Evolutionary conservation across 2,888 invertebrate species (phyloP), one percentile per base, ranked within the genome.

Genomic region (Ectemnius continuus): DNA sequence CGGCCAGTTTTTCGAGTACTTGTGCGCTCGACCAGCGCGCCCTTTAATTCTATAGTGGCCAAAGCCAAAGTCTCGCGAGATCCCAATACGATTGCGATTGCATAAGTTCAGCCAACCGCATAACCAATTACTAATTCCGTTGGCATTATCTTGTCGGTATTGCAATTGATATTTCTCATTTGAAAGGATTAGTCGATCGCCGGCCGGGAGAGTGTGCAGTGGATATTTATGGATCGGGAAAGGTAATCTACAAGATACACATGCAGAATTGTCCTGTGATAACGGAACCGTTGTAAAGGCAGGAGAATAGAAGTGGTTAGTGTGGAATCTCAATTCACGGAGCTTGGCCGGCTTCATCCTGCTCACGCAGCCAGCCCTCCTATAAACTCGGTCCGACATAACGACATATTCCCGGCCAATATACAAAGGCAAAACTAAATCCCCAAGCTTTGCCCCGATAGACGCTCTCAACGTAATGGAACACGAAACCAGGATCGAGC

Each of bases 361-460:
- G 67, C 79, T 84, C 85, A 83, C 83, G 83, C 82, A 79, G 62
- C 26, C 52, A 70, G 57, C 69, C 71, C 71, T 45, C 74, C 66
- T 66, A 76, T 79, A 84, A 85, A 83, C 79, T 70, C 63, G 56
- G 65, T 65, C 66, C 73, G 80, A 81, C 83, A 70, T 80, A 86
- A 86, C 85, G 84, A 78, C 74, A 76, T 84, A 79, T 85, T 78
- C 78, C 79, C 62, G 61, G 47, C 64, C 75, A 64, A 76, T 77
- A 73, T 73, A 84, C 76, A 85, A 79, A 81, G 78, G 63, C 70
- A 66, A 72, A 63, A 80, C 73, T 75, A 67, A 81, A 78, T 77
- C 73, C 74, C 58, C 45, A 61, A 61, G 69, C 64, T 58, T 61
- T 48, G 74, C 46, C 61, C 23, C 69, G 72, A 59, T 69, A 65